phyloP scores from a whole-genome alignment of 2,888 invertebrate genomes.

The Coleophora deauratella region DNA sequence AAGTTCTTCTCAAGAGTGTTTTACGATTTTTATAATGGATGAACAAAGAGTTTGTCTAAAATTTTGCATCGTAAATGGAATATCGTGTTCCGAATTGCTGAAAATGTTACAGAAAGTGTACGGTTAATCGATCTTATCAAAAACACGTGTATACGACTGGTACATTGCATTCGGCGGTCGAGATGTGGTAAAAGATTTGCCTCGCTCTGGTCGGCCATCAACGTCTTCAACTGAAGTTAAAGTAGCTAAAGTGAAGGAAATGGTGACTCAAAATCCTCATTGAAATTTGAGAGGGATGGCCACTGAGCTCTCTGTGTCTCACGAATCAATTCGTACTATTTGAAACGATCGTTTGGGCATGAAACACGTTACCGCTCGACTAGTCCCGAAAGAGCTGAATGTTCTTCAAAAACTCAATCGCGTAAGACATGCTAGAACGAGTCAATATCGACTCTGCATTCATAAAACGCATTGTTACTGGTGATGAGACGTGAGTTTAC shows the following conservation, averaged over 20 bases:
- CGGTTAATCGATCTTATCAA: constrained; percentile 14
- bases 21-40: constrained; percentile 8
- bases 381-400: constrained; percentile 12
- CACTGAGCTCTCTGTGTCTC: constrained; percentile 6
- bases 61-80: constrained; percentile 19
- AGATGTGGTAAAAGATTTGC: constrained; percentile 16
- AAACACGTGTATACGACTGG: constrained; percentile 12
- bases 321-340: constrained; percentile 9
- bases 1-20: background rate
- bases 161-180: constrained; percentile 14
- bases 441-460: constrained; percentile 15
- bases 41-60: constrained; percentile 13
- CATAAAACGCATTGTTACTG: constrained; percentile 17
- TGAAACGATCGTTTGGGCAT: constrained; percentile 15
- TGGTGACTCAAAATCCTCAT: constrained; percentile 7
- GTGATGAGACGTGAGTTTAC: constrained; percentile 16
- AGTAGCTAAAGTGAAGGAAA: constrained; percentile 10
- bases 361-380: constrained; percentile 18
- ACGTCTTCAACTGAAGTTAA: constrained; percentile 11
- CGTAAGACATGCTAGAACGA: constrained; percentile 12
- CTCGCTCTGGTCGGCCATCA: constrained; percentile 15
- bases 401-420: constrained; percentile 4
- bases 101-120: constrained; percentile 16
- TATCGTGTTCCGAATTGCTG: constrained; percentile 16
- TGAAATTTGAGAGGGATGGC: constrained; percentile 6